A percentile compares a stretch with the other conserved stretches of the same genome.
phyloP scores from a whole-genome alignment of 2,113 vertebrate genomes.

The Maccullochella peelii region DNA sequence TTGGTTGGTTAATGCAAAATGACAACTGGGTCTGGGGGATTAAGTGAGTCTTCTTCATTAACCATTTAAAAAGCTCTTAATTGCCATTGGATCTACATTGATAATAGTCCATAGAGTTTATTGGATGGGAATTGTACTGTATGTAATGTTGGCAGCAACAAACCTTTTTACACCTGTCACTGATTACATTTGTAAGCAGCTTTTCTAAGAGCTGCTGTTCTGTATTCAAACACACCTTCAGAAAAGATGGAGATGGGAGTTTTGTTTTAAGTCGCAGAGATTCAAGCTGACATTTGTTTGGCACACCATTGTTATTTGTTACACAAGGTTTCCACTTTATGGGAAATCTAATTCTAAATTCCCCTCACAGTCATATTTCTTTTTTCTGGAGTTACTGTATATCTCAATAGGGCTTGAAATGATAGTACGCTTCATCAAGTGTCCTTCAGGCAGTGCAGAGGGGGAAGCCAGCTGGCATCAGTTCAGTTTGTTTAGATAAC shows the following conservation, averaged over 20 bases:
- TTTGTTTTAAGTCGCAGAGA: slow-evolving; percentile 31
- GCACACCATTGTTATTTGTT: slow-evolving; percentile 41
- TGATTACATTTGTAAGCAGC: slow-evolving; percentile 11
- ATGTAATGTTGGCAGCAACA: neutral
- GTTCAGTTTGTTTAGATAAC: slow-evolving; percentile 69
- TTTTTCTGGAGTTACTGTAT: slow-evolving; percentile 39
- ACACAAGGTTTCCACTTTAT: slow-evolving; percentile 29
- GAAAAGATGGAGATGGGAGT: neutral
- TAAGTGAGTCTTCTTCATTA: slow-evolving; percentile 38
- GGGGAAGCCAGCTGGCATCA: slow-evolving; percentile 70
- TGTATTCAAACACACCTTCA: slow-evolving; percentile 24
- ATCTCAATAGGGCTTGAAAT: slow-evolving; percentile 42
- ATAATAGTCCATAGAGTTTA: slow-evolving; percentile 2
- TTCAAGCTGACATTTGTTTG: slow-evolving; percentile 41
- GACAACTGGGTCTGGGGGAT: slow-evolving; percentile 27
- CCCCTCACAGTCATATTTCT: slow-evolving; percentile 33
- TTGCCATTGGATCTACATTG: slow-evolving; percentile 8
- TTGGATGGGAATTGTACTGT: neutral
- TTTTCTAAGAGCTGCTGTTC: slow-evolving; percentile 11
- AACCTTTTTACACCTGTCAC: slow-evolving; percentile 1
- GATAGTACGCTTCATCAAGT: slow-evolving; percentile 53
- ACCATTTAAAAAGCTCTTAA: slow-evolving; percentile 37
- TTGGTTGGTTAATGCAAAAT: slow-evolving; percentile 36
- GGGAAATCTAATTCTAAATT: slow-evolving; percentile 47
- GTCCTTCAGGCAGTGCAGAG: slow-evolving; percentile 65